These are phyloP conservation scores for Spilogale gracilis DNA, from an alignment of 2,113 vertebrate genomes.

Conservation along the genomic window DNA sequence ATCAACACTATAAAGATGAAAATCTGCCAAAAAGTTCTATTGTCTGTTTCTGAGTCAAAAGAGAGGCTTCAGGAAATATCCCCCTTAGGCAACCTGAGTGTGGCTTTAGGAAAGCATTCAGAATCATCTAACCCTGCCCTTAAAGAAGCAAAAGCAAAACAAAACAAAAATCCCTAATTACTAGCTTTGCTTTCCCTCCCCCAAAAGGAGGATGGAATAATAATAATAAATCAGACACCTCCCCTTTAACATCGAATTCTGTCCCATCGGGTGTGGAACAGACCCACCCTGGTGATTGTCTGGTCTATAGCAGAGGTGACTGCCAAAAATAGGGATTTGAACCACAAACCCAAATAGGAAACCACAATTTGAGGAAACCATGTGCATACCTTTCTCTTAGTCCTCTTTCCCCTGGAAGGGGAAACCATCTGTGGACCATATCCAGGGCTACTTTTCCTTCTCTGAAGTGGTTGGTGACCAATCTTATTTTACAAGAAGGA, in stretches of 20 bases:
- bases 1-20: not conserved
- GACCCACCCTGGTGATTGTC: not conserved
- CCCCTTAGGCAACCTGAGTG: not conserved
- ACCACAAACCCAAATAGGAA: conserved; percentile 60
- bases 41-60: conserved; percentile 2
- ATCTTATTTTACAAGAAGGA: conserved; percentile 27
- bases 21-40: not conserved
- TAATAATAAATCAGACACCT: not conserved
- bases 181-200: conserved; percentile 1
- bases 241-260: not conserved
- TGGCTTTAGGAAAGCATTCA: not conserved
- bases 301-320: not conserved
- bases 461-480: not conserved
- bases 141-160: not conserved
- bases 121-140: not conserved
- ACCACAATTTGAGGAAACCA: conserved; percentile 56
- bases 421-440: not conserved
- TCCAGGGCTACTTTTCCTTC: not conserved
- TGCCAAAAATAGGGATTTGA: conserved; percentile 56
- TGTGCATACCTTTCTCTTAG: not conserved
- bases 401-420: not conserved
- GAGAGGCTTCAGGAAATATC: not conserved
- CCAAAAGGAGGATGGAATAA: not conserved
- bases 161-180: not conserved
- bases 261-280: not conserved